phyloP scores from a whole-genome alignment of 2,888 invertebrate genomes.

The Pediacus dermestoides region DNA sequence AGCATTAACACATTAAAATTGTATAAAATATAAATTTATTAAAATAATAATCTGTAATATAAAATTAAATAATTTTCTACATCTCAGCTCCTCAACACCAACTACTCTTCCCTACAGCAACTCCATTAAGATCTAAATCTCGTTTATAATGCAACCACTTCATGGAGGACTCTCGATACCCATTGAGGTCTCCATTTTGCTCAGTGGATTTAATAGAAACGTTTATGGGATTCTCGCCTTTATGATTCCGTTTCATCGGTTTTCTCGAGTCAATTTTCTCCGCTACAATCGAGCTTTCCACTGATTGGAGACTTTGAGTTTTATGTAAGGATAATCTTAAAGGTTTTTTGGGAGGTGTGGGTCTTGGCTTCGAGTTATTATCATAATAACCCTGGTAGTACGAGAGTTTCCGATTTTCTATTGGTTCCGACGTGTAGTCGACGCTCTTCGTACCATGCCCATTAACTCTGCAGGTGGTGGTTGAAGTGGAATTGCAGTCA shows the following conservation, averaged over 20 bases:
- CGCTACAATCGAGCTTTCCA: constrained; percentile 49
- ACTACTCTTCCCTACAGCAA: constrained; percentile 38
- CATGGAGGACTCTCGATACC: constrained; percentile 6
- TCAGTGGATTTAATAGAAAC: constrained; percentile 15
- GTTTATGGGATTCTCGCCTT: constrained; percentile 48
- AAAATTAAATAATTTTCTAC: no score
- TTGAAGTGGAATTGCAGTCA: constrained; percentile 50
- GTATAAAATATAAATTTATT: no score
- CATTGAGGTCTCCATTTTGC: constrained; percentile 23
- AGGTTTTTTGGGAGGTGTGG: constrained; percentile 83
- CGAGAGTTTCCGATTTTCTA: constrained; percentile 52
- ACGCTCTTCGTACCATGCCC: constrained; percentile 38
- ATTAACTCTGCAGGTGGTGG: constrained; percentile 18
- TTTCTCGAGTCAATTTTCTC: constrained; percentile 45
- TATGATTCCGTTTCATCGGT: constrained; percentile 60
- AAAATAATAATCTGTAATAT: no score
- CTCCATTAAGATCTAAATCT: constrained; percentile 32
- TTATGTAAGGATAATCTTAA: constrained; percentile 77
- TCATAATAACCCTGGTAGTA: constrained; percentile 42
- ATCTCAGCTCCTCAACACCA: constrained; percentile 35
- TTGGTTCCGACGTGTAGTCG: constrained; percentile 60
- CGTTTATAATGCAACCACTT: constrained; percentile 29
- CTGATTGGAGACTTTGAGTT: constrained; percentile 76
- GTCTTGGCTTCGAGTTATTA: constrained; percentile 59
- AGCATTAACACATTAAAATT: no score